Conservation (phyloP, 2,113 vertebrate species). For the Hyperopisus bebe region DNA sequence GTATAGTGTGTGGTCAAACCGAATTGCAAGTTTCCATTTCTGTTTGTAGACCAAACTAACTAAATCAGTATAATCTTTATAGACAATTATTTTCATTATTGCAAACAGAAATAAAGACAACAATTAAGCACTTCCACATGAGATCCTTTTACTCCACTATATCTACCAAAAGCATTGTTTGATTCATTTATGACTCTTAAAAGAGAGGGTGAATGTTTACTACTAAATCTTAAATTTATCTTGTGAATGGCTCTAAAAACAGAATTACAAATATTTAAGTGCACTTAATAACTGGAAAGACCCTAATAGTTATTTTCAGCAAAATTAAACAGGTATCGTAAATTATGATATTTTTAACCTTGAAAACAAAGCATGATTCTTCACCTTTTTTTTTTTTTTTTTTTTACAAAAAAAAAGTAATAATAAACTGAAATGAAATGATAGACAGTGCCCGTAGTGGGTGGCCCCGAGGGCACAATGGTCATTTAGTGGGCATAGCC, state of each 20-base stretch:
- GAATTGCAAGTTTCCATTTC: background rate
- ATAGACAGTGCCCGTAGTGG: background rate
- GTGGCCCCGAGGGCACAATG: background rate
- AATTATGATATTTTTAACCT: background rate
- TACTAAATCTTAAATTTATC: background rate
- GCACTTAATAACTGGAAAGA: background rate
- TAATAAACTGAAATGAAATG: background rate
- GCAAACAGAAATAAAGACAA: background rate
- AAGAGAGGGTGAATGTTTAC: background rate
- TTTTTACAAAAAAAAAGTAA: background rate
- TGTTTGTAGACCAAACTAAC: background rate
- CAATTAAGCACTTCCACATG: background rate
- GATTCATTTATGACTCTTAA: background rate
- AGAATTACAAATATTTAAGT: background rate
- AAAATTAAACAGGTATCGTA: background rate
- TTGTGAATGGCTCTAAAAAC: background rate
- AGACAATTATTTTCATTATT: background rate
- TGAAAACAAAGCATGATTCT: background rate
- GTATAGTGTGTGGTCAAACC: background rate
- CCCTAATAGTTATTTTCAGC: background rate
- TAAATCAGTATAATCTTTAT: background rate
- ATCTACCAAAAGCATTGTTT: background rate
- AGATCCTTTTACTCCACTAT: too few species aligned
- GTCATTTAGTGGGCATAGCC: background rate
- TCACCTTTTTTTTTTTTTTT: background rate